Base-by-base conservation (phyloP, 2,888 invertebrate genomes). In the Leptopterna dolabrata region DNA sequence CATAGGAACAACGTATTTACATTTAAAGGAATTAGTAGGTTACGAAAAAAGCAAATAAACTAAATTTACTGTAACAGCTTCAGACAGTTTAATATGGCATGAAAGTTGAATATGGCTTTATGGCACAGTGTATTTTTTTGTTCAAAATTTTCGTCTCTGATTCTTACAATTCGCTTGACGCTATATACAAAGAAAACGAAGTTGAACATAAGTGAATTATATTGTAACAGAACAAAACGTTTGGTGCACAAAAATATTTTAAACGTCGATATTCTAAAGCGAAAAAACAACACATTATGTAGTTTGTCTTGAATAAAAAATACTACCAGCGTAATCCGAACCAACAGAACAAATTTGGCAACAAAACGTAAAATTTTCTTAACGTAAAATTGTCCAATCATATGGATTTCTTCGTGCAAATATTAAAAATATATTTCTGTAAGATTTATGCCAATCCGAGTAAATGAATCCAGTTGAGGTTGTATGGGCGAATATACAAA, bases 51-150 rank as follows among this genome's bases (percentile, higher is more conserved):
- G n/a, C 55, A 24, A 55, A 63, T 63, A 19, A 63, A 63, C 24
- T 63, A 63, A 63, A 63, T 63, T n/a, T 63, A 63, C 19, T 24
- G 24, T 63, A 63, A 63, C 63, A 9, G 19, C 16, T 73, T 36
- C 41, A 41, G 73, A 73, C 24, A 63, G 27, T 73, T 73, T 73
- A 73, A 73, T 73, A 73, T 73, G 73, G 73, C 73, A 73, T 71
- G 30, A 41, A 73, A 16, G 41, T n/a, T n/a, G 30, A 36, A 73
- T 30, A n/a, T n/a, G n/a, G n/a, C 30, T 41, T 73, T 73, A 73
- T 73, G 73, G 73, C 73, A 73, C 73, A 36, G 73, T 2, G 41
- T 36, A 9, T 19, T 27, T 63, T 63, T 63, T 63, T 24, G 2
- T 36, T 63, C 24, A 0, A 36, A 63, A 2, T 63, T 63, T 63